These are phyloP conservation scores for Iguana delicatissima DNA, from an alignment of 2,797 vertebrate genomes.

Conservation along the genomic window DNA sequence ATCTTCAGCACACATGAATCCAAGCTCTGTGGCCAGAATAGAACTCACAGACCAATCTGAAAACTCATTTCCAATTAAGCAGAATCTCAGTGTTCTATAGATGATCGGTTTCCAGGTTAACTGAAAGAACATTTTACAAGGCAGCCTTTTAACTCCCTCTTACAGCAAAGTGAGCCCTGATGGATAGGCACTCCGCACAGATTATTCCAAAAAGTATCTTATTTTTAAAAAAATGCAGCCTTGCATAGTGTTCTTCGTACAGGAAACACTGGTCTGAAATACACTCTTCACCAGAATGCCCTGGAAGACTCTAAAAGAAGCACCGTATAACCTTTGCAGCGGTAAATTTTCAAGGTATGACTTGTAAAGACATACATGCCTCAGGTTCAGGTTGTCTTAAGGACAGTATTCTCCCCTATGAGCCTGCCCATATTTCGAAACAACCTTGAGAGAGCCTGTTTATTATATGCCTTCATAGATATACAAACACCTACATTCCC, in stretches of 20 bases:
- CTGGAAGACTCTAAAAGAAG: not conserved
- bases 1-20: not conserved
- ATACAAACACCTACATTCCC: too few species aligned
- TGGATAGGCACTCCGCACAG: slow-evolving; percentile 29
- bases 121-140: slow-evolving; percentile 29
- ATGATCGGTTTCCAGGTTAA: not conserved
- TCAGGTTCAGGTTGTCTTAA: too few species aligned
- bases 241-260: slow-evolving; percentile 1
- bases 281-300: not conserved
- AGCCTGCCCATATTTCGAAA: too few species aligned
- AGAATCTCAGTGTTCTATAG: slow-evolving; percentile 32
- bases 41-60: slow-evolving; percentile 8
- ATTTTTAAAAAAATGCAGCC: too few species aligned
- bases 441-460: too few species aligned
- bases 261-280: not conserved
- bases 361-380: too few species aligned
- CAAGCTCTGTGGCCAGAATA: not conserved
- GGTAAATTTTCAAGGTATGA: slow-evolving; percentile 20
- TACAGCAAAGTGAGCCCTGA: not conserved
- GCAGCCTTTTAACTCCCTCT: slow-evolving; percentile 20
- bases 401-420: too few species aligned
- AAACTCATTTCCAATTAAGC: slow-evolving; percentile 20
- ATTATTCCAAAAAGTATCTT: slow-evolving; percentile 28
- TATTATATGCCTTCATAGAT: too few species aligned
- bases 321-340: not conserved